phyloP scores from a whole-genome alignment of 2,888 invertebrate genomes.

The Drosophila multiciliata region DNA sequence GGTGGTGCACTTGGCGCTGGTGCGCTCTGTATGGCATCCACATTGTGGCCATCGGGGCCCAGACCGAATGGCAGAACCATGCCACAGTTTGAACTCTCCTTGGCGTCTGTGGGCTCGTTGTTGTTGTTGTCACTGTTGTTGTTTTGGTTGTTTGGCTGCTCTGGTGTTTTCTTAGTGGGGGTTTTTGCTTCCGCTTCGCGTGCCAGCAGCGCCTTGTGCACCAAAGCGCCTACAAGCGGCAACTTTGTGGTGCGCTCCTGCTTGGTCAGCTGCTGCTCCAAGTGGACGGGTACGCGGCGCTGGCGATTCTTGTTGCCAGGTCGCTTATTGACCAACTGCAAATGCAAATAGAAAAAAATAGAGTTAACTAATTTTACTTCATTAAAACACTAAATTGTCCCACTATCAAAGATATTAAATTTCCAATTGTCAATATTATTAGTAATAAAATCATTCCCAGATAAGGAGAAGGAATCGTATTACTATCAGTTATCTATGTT shows the following conservation, averaged over 20 bases:
- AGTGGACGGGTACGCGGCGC: slow-evolving; percentile 22
- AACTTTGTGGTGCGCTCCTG: slow-evolving; percentile 59
- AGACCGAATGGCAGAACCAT: slow-evolving; percentile 85
- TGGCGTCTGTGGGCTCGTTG: background rate
- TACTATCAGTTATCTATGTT: slow-evolving; percentile 26
- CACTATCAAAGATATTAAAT: background rate
- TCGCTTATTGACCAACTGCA: slow-evolving; percentile 55
- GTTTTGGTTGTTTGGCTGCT: slow-evolving; percentile 5
- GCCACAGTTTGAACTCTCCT: background rate
- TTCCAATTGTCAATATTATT: background rate
- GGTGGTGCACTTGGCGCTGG: slow-evolving; percentile 83
- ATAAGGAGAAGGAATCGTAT: background rate
- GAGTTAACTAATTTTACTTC: background rate
- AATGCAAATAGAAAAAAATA: background rate
- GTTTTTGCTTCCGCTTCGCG: slow-evolving; percentile 23
- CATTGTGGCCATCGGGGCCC: slow-evolving; percentile 82
- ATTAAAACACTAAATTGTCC: background rate
- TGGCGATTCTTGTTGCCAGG: slow-evolving; percentile 58
- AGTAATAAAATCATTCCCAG: background rate
- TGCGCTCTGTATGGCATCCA: slow-evolving; percentile 71
- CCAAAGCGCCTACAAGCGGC: slow-evolving; percentile 62
- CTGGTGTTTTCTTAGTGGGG: background rate
- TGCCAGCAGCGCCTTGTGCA: slow-evolving; percentile 52
- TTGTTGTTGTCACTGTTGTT: slow-evolving; percentile 20
- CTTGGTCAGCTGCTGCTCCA: slow-evolving; percentile 61